Evolutionary conservation across 2,797 vertebrate species (phyloP), one percentile per base, ranked within the genome.

Genomic region (Aplochiton taeniatus): DNA sequence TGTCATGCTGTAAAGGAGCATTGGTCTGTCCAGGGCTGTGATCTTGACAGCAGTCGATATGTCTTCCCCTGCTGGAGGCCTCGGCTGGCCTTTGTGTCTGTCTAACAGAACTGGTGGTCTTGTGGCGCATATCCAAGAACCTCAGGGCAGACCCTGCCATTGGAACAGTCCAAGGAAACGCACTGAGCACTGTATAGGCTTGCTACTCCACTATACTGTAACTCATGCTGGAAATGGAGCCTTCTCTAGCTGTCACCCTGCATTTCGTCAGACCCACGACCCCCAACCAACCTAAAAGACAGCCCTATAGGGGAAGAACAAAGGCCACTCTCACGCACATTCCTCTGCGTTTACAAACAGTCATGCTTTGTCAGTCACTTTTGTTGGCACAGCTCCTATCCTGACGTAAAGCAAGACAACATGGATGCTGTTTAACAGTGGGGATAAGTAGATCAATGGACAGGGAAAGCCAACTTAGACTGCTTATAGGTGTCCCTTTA

Each of bases 401-500:
- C 44, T 65, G 68, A 75, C 79, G 62, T 42, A 72, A 54, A 82
- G 47, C 31, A 57, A 0, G 0, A 73, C 64, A 58, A 61, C 52
- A 54, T 4, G 13, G 62, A 55, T 64, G 53, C 53, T 64, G 63
- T 75, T 67, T 66, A 66, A 78, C 64, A 66, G 63, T 59, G 47
- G 31, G 19, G 70, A 46, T 72, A 69, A 79, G 49, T 44, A 57
- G 62, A 76, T 77, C 72, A 70, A 78, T 67, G 60, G 64, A 71
- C 65, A 65, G 65, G 73, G 68, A 75, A 66, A 31, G 63, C 49
- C 59, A 59, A 63, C 58, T 20, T 77, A 81, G 87, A 75, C 44
- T 56, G 63, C 78, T 89, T 78, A 77, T 73, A 85, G 83, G 87
- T 84, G 74, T 83, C 74, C 55, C 83, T 85, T 88, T 83, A 85